A percentile compares a stretch with the other conserved stretches of the same genome.
Conservation (phyloP, 1,140 invertebrate species). For the Neotoxoptera formosana region DNA sequence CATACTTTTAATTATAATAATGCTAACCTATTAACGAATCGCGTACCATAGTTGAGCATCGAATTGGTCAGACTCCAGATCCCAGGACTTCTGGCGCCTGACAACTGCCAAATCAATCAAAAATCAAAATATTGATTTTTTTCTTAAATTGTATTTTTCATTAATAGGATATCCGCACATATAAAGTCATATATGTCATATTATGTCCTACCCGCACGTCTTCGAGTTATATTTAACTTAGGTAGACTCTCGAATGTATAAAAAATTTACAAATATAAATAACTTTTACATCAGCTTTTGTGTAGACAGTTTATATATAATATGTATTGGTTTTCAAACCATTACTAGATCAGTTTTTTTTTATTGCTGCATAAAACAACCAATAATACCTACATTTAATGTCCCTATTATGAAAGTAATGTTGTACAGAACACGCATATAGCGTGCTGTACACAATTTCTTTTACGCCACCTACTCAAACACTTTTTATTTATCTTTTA, state of each 20-base stretch:
- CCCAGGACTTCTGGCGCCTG: too few species aligned
- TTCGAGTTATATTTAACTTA: background rate
- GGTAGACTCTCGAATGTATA: background rate
- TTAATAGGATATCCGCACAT: too few species aligned
- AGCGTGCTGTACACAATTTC: background rate
- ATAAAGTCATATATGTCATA: too few species aligned
- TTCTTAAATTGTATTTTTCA: too few species aligned
- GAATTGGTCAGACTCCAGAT: too few species aligned
- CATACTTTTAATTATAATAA: too few species aligned
- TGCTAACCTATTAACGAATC: too few species aligned
- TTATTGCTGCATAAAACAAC: background rate
- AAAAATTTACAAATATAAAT: background rate
- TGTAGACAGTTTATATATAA: background rate
- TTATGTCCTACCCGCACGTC: background rate
- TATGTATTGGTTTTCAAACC: background rate
- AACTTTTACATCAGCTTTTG: background rate
- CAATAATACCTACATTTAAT: conserved; percentile 29
- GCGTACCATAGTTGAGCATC: too few species aligned
- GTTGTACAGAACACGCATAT: background rate
- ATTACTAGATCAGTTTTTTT: conserved; percentile 26
- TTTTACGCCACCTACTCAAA: conserved; percentile 13
- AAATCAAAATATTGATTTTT: too few species aligned
- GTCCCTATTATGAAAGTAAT: conserved; percentile 22
- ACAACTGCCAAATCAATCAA: too few species aligned
- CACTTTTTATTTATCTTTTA: conserved; percentile 18